Conservation (phyloP, 2,888 invertebrate species). For the Acrobasis repandana region DNA sequence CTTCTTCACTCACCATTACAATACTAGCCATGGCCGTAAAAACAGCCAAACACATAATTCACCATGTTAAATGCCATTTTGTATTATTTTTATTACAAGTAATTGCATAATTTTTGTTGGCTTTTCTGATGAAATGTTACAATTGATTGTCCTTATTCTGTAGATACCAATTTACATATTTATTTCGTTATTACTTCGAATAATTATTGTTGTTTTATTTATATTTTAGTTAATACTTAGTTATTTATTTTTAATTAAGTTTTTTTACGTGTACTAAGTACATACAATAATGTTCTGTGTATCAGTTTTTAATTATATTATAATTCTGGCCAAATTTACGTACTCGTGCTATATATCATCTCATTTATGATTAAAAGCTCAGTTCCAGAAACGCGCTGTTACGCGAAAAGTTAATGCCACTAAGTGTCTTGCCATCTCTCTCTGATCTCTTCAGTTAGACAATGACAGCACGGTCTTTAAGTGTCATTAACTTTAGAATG, state of each 20-base stretch:
- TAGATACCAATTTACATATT: background rate
- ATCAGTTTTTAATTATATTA: background rate
- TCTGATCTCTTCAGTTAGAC: too few species aligned
- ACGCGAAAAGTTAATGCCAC: too few species aligned
- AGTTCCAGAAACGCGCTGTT: too few species aligned
- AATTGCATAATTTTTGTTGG: background rate
- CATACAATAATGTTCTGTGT: background rate
- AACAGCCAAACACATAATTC: background rate
- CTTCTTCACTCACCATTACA: background rate
- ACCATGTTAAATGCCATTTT: background rate
- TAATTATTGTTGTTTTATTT: constrained; percentile 6
- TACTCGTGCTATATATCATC: too few species aligned
- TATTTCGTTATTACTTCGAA: constrained; percentile 1
- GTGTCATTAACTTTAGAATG: too few species aligned
- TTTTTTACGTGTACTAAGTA: constrained; percentile 21
- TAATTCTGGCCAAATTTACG: too few species aligned
- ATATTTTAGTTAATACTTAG: background rate
- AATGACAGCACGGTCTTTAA: too few species aligned
- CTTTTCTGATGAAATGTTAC: background rate
- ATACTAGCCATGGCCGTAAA: background rate
- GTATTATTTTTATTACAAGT: background rate
- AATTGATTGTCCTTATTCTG: background rate
- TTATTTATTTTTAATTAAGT: background rate
- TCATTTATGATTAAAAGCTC: too few species aligned
- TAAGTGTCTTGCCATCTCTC: too few species aligned